phyloP scores from a whole-genome alignment of 1,140 invertebrate genomes.

The Ceratoteleas bidentatus region DNA sequence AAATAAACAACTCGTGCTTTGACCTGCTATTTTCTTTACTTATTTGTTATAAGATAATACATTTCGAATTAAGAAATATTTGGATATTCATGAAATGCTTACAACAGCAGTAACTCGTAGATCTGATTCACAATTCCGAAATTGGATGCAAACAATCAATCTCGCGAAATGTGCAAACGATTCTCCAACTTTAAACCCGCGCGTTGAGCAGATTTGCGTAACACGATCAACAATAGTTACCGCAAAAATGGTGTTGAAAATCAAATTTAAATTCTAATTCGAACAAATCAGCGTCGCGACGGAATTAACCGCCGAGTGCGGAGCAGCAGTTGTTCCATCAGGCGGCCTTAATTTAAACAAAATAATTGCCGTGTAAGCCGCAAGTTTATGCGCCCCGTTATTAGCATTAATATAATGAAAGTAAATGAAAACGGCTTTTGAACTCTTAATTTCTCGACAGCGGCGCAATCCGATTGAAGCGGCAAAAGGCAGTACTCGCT shows the following conservation, averaged over 20 bases:
- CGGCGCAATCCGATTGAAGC: conserved; percentile 25
- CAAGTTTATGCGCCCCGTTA: conserved; percentile 8
- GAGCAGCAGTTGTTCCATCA: neutral
- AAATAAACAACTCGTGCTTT: too few species aligned
- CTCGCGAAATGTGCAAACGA: too few species aligned
- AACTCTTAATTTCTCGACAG: conserved; percentile 34
- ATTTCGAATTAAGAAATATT: too few species aligned
- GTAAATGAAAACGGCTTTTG: conserved; percentile 35
- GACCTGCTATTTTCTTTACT: too few species aligned
- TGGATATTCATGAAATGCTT: too few species aligned
- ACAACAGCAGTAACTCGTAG: too few species aligned
- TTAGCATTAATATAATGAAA: conserved; percentile 49
- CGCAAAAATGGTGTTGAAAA: neutral
- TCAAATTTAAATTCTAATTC: conserved; percentile 20
- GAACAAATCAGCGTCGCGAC: neutral
- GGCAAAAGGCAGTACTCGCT: conserved; percentile 35
- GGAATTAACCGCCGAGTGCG: conserved; percentile 7
- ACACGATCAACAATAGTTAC: too few species aligned
- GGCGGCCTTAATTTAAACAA: conserved; percentile 23
- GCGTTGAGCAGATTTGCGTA: too few species aligned
- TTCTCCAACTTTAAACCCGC: too few species aligned
- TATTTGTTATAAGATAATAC: too few species aligned
- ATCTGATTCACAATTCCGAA: too few species aligned
- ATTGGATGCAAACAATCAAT: too few species aligned
- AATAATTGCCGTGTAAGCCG: conserved; percentile 17